Evolutionary conservation across 2,797 vertebrate species (phyloP), one percentile per base, ranked within the genome.

Genomic region (Falco novaeseelandiae): DNA sequence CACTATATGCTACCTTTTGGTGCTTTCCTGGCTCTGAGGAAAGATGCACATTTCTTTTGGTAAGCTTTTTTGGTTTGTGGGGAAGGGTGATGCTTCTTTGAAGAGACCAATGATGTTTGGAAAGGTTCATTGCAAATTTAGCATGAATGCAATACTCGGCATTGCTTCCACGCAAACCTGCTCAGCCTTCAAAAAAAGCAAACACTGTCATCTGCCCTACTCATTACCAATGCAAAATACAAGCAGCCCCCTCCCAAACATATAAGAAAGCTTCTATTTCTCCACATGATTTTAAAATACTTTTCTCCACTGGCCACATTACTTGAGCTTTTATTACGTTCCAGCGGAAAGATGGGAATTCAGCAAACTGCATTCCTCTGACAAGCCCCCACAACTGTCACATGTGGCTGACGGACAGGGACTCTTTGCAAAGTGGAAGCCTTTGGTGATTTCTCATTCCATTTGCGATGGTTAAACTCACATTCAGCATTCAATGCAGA

Each of bases 341-440:
- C n/a, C 92, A 15, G 13, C 2, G 61, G 72, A 63, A 57, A 79
- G 87, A 19, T 5, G 40, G 78, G 79, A 63, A 59, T 58, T 57
- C 83, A 44, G 59, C 71, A 18, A 38, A 66, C 83, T 65, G 49
- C 65, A 11, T 80, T 96, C 83, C 57, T 40, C 52, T n/a, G 73
- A 32, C 42, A 14, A 48, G 48, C 87, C 69, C 49, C 81, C 73
- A 14, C 22, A 29, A 49, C 81, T 3, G 26, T 71, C 83, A 51
- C 3, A 55, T 8, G 3, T 7, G 59, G 30, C 44, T 2, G 38
- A 51, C 52, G 5, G 0, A 3, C 3, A 3, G 61, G 2, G 3
- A 17, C 36, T 51, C 61, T 26, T 29, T 8, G 48, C 62, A 2
- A 6, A 74, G 40, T 3, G 44, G 34, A 71, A 66, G 42, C 17